These are phyloP conservation scores for Stenoptilia bipunctidactyla DNA, from an alignment of 2,888 invertebrate genomes.

Conservation along the genomic window DNA sequence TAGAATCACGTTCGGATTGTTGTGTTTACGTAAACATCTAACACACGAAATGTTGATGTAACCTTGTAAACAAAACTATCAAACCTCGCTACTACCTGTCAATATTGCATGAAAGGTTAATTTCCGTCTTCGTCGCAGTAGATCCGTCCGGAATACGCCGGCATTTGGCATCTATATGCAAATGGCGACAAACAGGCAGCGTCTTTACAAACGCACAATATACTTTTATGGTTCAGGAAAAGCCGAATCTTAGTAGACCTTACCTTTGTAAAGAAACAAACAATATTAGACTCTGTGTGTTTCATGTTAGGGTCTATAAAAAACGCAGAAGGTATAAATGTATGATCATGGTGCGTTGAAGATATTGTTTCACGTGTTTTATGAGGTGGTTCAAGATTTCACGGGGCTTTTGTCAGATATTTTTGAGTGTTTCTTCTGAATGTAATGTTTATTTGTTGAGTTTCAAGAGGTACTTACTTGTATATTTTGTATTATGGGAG, in stretches of 20 bases:
- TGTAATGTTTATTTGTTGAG: constrained; percentile 37
- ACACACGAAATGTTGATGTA: too few relatives aligned
- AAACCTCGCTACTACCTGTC: constrained; percentile 2
- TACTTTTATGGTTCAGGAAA: constrained; percentile 64
- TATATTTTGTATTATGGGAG: constrained; percentile 24
- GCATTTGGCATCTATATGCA: constrained; percentile 55
- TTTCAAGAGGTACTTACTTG: constrained; percentile 34
- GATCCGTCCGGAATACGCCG: background rate
- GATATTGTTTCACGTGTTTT: constrained; percentile 70
- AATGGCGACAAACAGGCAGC: constrained; percentile 65
- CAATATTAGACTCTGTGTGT: background rate
- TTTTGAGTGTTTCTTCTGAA: constrained; percentile 46
- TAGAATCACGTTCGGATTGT: too few relatives aligned
- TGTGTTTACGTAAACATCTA: too few relatives aligned
- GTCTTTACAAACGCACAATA: constrained; percentile 66
- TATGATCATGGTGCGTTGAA: constrained; percentile 19
- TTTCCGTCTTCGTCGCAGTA: background rate
- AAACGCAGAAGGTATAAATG: background rate
- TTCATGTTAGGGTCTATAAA: background rate
- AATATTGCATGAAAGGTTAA: constrained; percentile 1
- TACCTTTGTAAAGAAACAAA: background rate
- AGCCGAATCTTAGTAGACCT: constrained; percentile 27
- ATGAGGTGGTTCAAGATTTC: constrained; percentile 65
- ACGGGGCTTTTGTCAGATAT: constrained; percentile 30
- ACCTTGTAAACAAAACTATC: background rate